Evolutionary conservation across 2,797 vertebrate species (phyloP).

Genomic region (Danio choprae): DNA sequence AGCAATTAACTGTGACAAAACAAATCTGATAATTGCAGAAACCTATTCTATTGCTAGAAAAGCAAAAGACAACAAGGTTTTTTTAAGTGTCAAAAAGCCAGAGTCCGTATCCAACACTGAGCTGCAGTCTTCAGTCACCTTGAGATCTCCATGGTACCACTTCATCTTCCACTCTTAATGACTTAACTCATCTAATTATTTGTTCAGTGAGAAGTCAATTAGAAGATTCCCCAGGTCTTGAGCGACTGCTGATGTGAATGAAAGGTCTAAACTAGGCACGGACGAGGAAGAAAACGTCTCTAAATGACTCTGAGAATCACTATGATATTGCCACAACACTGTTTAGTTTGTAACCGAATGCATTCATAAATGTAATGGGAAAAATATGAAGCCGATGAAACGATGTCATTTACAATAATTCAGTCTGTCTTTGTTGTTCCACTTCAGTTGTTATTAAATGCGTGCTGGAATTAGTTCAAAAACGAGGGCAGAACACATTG

Average conservation of each 20-base stretch:
- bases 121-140: slow-evolving; percentile 44
- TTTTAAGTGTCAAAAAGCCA: background rate
- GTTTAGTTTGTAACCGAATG: slow-evolving; percentile 23
- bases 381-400: slow-evolving; percentile 18
- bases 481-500: slow-evolving; percentile 18
- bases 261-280: slow-evolving; percentile 22
- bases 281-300: slow-evolving; percentile 42
- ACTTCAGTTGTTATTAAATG: slow-evolving; percentile 24
- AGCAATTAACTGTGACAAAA: too few species aligned
- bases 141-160: slow-evolving; percentile 51
- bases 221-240: slow-evolving; percentile 67
- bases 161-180: slow-evolving; percentile 62
- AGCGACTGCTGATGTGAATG: slow-evolving; percentile 35
- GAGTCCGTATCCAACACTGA: slow-evolving; percentile 4
- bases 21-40: too few species aligned
- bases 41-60: background rate
- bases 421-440: slow-evolving; percentile 25
- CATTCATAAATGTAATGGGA: slow-evolving; percentile 36
- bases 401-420: slow-evolving; percentile 22
- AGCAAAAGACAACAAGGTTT: background rate
- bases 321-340: background rate
- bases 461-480: slow-evolving; percentile 27
- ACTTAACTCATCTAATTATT: slow-evolving; percentile 72
- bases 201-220: slow-evolving; percentile 73
- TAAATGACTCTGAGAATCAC: slow-evolving; percentile 52